Percentiles rank a stretch among this genome's conserved stretches.
These are phyloP conservation scores for Apolygus lucorum DNA, from an alignment of 1,140 invertebrate genomes.

Conservation along the genomic window DNA sequence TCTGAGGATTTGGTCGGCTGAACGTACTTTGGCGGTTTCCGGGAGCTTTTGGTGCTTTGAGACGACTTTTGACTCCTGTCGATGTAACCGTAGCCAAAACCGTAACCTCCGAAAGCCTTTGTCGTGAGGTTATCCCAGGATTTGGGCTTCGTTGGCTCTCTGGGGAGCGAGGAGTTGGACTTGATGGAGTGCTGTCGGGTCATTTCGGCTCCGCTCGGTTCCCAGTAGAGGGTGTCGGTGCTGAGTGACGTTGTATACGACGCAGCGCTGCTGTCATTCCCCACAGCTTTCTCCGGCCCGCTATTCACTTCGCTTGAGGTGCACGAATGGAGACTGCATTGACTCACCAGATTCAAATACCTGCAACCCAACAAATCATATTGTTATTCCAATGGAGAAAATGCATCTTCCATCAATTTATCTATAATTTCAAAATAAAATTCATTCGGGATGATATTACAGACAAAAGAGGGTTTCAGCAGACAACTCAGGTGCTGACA, in stretches of 20 bases:
- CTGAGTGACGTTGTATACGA: constrained; percentile 74
- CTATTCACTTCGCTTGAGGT: constrained; percentile 59
- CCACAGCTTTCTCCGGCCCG: constrained; percentile 31
- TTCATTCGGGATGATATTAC: too few relatives aligned
- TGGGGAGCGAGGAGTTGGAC: constrained; percentile 28
- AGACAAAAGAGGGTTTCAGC: too few relatives aligned
- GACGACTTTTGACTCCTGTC: constrained; percentile 30
- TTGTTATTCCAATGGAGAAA: too few relatives aligned
- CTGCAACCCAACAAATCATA: too few relatives aligned
- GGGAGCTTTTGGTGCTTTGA: constrained; percentile 21
- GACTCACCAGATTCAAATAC: constrained; percentile 45
- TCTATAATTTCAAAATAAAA: too few relatives aligned
- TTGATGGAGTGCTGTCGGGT: constrained; percentile 35
- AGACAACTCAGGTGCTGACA: too few relatives aligned
- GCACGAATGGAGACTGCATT: constrained; percentile 70
- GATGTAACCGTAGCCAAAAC: constrained; percentile 65
- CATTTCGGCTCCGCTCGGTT: constrained; percentile 21
- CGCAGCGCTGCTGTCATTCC: constrained; percentile 53
- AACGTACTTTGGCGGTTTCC: constrained; percentile 39
- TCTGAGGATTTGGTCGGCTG: constrained; percentile 68
- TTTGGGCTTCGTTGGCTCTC: constrained; percentile 56
- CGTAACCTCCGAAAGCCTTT: constrained; percentile 70
- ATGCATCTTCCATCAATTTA: too few relatives aligned
- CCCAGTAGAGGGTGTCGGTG: constrained; percentile 73
- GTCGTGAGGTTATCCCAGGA: constrained; percentile 80